These are phyloP conservation scores for Gortyna flavago DNA, from an alignment of 2,888 invertebrate genomes.

Conservation along the genomic window DNA sequence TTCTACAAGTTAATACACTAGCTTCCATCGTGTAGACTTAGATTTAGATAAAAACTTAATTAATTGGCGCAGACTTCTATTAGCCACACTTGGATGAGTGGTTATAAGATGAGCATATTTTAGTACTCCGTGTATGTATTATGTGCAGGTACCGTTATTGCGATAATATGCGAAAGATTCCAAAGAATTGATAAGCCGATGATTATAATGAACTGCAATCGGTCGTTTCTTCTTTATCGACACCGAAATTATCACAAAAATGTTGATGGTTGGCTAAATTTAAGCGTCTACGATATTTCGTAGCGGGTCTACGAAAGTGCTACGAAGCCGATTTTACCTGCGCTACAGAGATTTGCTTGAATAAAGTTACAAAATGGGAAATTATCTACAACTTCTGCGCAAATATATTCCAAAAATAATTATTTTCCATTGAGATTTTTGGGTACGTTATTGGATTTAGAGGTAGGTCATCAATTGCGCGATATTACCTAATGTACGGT, in stretches of 20 bases:
- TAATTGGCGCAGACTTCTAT: constrained; percentile 63
- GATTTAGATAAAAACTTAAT: constrained; percentile 68
- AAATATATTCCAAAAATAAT: not conserved
- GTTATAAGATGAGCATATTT: constrained; percentile 73
- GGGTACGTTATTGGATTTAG: constrained; percentile 22
- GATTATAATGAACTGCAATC: constrained; percentile 51
- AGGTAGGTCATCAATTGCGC: constrained; percentile 10
- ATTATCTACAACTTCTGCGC: constrained; percentile 10
- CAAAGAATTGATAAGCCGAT: constrained; percentile 48
- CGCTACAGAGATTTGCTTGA: constrained; percentile 26
- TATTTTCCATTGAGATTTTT: constrained; percentile 1
- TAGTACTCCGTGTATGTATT: constrained; percentile 67
- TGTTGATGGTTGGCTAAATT: constrained; percentile 35
- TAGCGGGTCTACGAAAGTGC: constrained; percentile 84
- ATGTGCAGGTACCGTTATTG: constrained; percentile 72
- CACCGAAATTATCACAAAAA: constrained; percentile 39
- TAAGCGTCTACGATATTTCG: constrained; percentile 78
- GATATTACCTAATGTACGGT: not conserved
- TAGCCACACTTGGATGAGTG: constrained; percentile 73
- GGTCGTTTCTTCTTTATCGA: constrained; percentile 46
- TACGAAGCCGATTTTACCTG: constrained; percentile 70
- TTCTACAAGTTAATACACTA: constrained; percentile 28
- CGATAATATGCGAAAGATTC: constrained; percentile 52
- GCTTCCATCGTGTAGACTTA: constrained; percentile 30
- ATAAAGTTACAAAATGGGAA: constrained; percentile 11